phyloP scores from a whole-genome alignment of 2,797 vertebrate species.

The Mallotus villosus region DNA sequence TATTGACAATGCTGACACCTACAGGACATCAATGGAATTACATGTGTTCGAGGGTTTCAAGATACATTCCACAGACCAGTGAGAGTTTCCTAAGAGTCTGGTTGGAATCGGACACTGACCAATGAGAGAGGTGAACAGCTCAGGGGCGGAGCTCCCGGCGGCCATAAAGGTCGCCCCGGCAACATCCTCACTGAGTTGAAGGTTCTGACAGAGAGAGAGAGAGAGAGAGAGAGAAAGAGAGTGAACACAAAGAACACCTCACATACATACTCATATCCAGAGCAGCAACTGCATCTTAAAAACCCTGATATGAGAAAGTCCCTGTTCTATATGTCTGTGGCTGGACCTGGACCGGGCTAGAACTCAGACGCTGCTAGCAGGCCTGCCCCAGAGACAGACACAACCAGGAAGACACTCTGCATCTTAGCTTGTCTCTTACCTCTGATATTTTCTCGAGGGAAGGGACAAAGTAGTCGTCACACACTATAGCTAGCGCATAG shows the following conservation, averaged over 20 bases:
- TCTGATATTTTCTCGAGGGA: conserved; percentile 82
- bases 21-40: conserved; percentile 31
- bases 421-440: conserved; percentile 54
- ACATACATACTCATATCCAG: no score
- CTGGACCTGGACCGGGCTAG: no score
- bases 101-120: conserved; percentile 59
- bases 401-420: no score
- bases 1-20: conserved; percentile 51
- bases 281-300: not conserved
- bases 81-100: not conserved
- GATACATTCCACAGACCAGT: not conserved
- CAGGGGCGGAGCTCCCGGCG: conserved; percentile 80
- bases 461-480: conserved; percentile 82
- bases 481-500: conserved; percentile 80
- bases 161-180: conserved; percentile 82
- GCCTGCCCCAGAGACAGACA: no score
- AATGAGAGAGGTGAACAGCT: conserved; percentile 82
- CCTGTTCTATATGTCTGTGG: no score
- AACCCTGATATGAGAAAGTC: not conserved
- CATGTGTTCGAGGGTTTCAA: conserved; percentile 3
- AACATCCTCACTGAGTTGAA: conserved; percentile 81
- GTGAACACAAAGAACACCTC: no score
- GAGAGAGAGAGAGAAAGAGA: not conserved
- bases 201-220: conserved; percentile 62
- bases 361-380: not conserved